phyloP scores from a whole-genome alignment of 1,140 invertebrate genomes.

The Diachasmimorpha longicaudata region DNA sequence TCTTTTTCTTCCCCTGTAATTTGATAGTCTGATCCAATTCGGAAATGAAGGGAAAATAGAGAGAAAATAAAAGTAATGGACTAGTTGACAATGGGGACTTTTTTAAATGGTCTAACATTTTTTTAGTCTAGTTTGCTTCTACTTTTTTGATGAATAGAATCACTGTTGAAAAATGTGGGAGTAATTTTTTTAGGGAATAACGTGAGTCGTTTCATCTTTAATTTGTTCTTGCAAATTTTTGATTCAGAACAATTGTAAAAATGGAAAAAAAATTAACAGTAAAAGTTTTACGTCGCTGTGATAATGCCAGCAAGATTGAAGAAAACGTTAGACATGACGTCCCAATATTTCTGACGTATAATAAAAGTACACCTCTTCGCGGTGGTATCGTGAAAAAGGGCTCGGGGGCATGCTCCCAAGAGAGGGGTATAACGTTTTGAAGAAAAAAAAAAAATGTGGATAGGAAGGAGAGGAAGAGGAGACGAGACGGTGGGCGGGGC shows the following conservation, averaged over 20 bases:
- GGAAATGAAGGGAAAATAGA: constrained; percentile 21
- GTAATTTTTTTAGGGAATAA: too few relatives aligned
- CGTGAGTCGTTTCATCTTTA: too few relatives aligned
- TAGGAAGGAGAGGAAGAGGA: constrained; percentile 33
- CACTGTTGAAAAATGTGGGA: too few relatives aligned
- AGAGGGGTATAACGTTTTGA: neutral
- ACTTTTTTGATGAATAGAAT: neutral
- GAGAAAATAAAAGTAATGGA: constrained; percentile 14
- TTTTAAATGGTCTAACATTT: constrained; percentile 10
- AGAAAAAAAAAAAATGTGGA: neutral
- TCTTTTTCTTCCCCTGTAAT: constrained; percentile 12
- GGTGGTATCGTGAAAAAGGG: constrained; percentile 8
- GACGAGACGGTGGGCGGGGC: constrained; percentile 63
- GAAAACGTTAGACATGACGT: constrained; percentile 1
- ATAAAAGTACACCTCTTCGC: constrained; percentile 9
- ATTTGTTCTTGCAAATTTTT: too few relatives aligned
- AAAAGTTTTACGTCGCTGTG: neutral
- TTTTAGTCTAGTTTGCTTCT: neutral
- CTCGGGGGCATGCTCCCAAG: neutral
- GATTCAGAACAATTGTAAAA: too few relatives aligned
- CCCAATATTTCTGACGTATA: constrained; percentile 12
- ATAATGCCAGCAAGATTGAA: neutral
- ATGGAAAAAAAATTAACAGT: neutral
- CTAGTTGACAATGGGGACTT: constrained; percentile 9
- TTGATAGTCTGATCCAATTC: constrained; percentile 26